Evolutionary conservation across 2,797 vertebrate genomes (phyloP).

Genomic region (Amazonetta brasiliensis): DNA sequence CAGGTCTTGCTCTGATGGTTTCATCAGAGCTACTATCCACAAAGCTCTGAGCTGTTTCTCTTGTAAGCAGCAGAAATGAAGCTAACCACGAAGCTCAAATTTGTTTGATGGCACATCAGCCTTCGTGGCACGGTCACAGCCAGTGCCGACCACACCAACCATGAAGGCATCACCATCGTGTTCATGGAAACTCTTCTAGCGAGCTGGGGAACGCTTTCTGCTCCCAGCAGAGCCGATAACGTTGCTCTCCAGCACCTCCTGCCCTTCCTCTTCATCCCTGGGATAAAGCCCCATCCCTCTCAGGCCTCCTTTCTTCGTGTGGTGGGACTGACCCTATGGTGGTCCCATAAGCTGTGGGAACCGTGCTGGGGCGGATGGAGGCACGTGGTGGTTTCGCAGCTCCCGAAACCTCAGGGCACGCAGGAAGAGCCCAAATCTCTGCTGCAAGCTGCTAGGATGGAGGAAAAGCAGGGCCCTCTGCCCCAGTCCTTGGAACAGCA

Average conservation of each 20-base stretch:
- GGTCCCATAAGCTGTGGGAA: accelerated
- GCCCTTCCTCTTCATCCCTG: accelerated
- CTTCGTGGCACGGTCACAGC: background rate
- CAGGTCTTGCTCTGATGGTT: background rate
- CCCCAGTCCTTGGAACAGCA: background rate
- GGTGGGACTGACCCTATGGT: accelerated
- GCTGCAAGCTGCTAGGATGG: background rate
- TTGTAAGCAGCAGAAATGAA: background rate
- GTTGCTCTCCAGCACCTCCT: background rate
- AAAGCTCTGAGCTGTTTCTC: background rate
- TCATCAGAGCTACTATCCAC: background rate
- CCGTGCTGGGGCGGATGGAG: background rate
- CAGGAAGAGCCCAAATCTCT: background rate
- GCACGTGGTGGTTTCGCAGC: no score
- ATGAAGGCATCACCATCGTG: accelerated
- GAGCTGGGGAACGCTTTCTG: accelerated
- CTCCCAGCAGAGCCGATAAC: background rate
- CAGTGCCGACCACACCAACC: accelerated
- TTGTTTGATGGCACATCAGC: background rate
- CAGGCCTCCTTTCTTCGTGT: accelerated
- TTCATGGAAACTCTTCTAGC: background rate
- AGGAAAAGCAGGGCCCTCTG: background rate
- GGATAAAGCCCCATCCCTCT: background rate
- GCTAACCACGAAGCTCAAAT: accelerated
- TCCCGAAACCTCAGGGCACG: background rate